Conservation (phyloP, 2,797 vertebrate species). For the Taenioides sp. region DNA sequence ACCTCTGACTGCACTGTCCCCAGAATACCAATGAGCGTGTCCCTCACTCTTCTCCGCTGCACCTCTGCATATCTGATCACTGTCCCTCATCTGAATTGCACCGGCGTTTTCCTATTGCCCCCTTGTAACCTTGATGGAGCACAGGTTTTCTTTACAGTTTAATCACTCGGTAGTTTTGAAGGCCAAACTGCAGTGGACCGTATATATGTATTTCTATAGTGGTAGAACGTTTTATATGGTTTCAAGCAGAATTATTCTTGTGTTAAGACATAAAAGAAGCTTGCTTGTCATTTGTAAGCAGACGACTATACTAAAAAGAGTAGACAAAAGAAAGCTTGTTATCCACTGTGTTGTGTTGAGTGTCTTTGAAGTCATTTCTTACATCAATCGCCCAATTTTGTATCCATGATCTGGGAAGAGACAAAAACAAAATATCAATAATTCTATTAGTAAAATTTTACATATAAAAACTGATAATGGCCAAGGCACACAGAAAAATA, state of each 20-base stretch:
- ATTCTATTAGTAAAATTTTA: background rate
- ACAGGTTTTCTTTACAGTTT: conserved; percentile 17
- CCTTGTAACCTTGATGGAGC: conserved; percentile 43
- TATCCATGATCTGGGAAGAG: background rate
- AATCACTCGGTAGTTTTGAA: conserved; percentile 16
- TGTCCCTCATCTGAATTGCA: conserved; percentile 62
- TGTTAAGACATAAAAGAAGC: background rate
- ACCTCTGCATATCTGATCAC: conserved; percentile 67
- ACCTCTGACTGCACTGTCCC: conserved; percentile 64
- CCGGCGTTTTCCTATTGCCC: conserved; percentile 40
- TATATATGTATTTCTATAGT: background rate
- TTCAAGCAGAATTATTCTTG: background rate
- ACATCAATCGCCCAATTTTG: background rate
- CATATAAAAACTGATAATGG: background rate
- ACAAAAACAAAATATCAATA: background rate
- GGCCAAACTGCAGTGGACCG: background rate
- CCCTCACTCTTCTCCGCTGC: conserved; percentile 54
- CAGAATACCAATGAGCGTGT: conserved; percentile 73
- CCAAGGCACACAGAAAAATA: background rate
- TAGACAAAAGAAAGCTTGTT: background rate
- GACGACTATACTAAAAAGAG: background rate
- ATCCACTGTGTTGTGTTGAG: background rate
- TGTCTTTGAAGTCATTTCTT: conserved; percentile 2
- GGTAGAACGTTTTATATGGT: background rate
- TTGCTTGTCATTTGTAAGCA: background rate